Evolutionary conservation across 2,113 vertebrate genomes (phyloP), one percentile per base, ranked within the genome.

Genomic region (Phoxinus phoxinus): DNA sequence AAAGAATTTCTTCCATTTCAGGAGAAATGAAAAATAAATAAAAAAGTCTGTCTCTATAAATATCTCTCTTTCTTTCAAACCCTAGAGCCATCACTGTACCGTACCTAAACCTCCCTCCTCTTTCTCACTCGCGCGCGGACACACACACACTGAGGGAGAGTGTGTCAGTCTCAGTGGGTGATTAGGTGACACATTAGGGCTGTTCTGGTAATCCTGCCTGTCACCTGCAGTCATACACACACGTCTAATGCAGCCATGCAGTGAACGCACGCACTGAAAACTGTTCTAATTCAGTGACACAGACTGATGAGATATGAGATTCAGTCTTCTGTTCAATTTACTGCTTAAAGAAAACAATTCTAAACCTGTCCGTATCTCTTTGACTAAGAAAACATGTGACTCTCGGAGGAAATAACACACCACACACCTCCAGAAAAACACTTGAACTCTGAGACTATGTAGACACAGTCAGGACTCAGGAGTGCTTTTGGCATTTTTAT

Each of bases 161-260:
- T 32, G 56, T 51, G 35, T n/a, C 56, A 77, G 73, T 77, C 84
- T 76, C 58, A 53, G 74, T 72, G 48, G 65, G 81, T 83, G 81
- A 83, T 83, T 72, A 58, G 81, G 81, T 72, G 81, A 83, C 44
- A 82, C 81, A 72, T 73, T 73, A 72, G 65, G 81, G 46, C 30
- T 83, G 67, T 27, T 53, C 72, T 72, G 30, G 65, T 72, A 72
- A 83, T 58, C 65, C 30, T 58, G 32, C 67, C 81, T 79, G 71
- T 86, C 85, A 61, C 27, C 46, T 73, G 37, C 84, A 86, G 73
- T 46, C 27, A 74, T 41, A 83, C 73, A 65, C 67, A 85, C 9
- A 35, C 13, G 17, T 23, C 25, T 41, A 25, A 46, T 32, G 51
- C 65, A 78, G 13, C n/a, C 23, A 69, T 41, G 59, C 7, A 21